Percentiles rank a stretch among this genome's conserved stretches.
These are phyloP conservation scores for Horisme vitalbata DNA, from an alignment of 2,888 invertebrate genomes.

Conservation along the genomic window DNA sequence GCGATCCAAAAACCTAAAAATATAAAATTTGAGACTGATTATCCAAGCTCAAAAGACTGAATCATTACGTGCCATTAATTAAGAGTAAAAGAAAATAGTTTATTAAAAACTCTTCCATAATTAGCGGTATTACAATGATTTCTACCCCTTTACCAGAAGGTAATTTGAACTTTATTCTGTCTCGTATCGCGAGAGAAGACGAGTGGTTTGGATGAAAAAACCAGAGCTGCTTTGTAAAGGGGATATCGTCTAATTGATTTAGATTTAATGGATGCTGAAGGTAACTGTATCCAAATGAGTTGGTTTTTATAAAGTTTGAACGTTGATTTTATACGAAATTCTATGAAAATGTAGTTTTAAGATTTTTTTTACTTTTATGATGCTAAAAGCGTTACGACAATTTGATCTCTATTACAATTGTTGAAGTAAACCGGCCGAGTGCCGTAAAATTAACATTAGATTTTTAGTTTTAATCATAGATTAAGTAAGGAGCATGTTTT, in stretches of 20 bases:
- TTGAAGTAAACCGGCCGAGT: conserved; percentile 72
- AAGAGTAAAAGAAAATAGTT: conserved; percentile 21
- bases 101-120: conserved; percentile 16
- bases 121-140: conserved; percentile 32
- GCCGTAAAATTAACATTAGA: conserved; percentile 50
- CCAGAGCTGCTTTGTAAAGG: conserved; percentile 33
- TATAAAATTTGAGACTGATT: conserved; percentile 34
- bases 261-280: neutral
- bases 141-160: conserved; percentile 38
- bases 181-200: conserved; percentile 18
- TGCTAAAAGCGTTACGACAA: conserved; percentile 75
- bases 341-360: conserved; percentile 46
- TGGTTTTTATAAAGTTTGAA: conserved; percentile 35
- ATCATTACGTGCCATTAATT: conserved; percentile 37
- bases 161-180: conserved; percentile 29
- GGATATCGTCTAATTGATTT: conserved; percentile 27
- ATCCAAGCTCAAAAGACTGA: conserved; percentile 37
- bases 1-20: conserved; percentile 12
- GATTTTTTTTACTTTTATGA: conserved; percentile 58
- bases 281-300: conserved; percentile 36
- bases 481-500: conserved; percentile 71
- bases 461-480: conserved; percentile 50
- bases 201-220: conserved; percentile 23
- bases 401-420: conserved; percentile 70
- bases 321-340: conserved; percentile 59